These are phyloP conservation scores for Pipa parva DNA, from an alignment of 2,113 vertebrate genomes.

Conservation along the genomic window DNA sequence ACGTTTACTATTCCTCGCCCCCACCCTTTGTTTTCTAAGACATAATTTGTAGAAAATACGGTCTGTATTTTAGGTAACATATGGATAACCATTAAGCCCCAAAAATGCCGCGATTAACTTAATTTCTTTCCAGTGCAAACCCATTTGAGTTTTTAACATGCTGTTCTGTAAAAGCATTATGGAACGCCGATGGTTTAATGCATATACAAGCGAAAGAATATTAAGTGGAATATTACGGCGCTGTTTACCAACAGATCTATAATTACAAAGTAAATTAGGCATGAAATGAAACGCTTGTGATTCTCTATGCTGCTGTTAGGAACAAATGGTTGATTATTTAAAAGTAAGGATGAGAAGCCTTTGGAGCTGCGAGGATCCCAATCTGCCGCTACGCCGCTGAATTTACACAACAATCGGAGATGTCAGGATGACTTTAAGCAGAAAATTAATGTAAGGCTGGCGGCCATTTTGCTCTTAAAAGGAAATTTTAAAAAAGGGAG, in stretches of 20 bases:
- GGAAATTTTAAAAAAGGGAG: too few relatives aligned
- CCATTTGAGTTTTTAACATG: constrained; percentile 50
- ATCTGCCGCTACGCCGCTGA: background rate
- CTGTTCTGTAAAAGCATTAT: constrained; percentile 54
- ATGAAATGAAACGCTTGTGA: constrained; percentile 66
- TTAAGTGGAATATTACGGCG: constrained; percentile 58
- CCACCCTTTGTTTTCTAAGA: too few relatives aligned
- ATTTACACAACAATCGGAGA: background rate
- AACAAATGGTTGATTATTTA: constrained; percentile 58
- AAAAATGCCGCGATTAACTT: constrained; percentile 49
- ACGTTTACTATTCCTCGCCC: too few relatives aligned
- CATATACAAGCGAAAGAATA: constrained; percentile 55
- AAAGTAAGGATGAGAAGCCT: constrained; percentile 55
- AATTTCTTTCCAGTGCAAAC: constrained; percentile 46
- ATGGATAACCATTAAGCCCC: constrained; percentile 38
- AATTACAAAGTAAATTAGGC: constrained; percentile 74
- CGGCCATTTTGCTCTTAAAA: fast-evolving
- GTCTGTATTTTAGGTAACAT: constrained; percentile 14
- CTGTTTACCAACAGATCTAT: constrained; percentile 69
- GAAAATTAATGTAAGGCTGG: background rate
- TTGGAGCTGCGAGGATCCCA: constrained; percentile 41
- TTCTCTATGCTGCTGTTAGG: constrained; percentile 57
- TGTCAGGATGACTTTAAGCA: background rate
- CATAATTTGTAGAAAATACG: constrained; percentile 34
- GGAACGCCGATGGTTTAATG: constrained; percentile 52